A percentile compares a stretch with the other conserved stretches of the same genome.
Evolutionary conservation across 1,140 invertebrate genomes (phyloP).

Genomic region (Solen grandis): DNA sequence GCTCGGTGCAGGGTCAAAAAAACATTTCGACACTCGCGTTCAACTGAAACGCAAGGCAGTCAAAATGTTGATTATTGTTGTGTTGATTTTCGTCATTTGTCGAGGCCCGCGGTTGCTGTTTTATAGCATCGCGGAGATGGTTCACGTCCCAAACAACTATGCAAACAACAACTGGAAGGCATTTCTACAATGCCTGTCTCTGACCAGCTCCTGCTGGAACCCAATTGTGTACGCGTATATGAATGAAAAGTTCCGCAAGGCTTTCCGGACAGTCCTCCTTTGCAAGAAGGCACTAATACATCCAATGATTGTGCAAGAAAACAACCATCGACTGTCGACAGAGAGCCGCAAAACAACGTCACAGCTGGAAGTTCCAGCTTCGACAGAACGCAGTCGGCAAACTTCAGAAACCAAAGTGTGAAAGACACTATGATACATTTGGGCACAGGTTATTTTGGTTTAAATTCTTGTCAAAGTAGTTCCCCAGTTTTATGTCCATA

Average conservation of each 20-base stretch:
- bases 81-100: constrained; percentile 70
- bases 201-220: constrained; percentile 90
- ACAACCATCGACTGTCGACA: constrained; percentile 12
- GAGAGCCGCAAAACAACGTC: constrained; percentile 49
- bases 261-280: constrained; percentile 53
- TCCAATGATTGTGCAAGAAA: constrained; percentile 37
- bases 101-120: constrained; percentile 69
- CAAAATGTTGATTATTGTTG: constrained; percentile 74
- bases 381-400: constrained; percentile 3
- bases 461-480: too few species aligned
- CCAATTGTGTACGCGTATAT: constrained; percentile 93
- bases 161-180: constrained; percentile 23
- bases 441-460: too few species aligned
- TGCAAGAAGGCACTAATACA: constrained; percentile 58
- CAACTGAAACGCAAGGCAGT: constrained; percentile 67
- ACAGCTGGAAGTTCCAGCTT: constrained; percentile 19
- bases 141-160: constrained; percentile 40
- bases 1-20: constrained; percentile 31
- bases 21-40: constrained; percentile 39
- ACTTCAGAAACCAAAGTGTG: constrained; percentile 47
- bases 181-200: constrained; percentile 82
- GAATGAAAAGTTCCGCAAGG: constrained; percentile 89
- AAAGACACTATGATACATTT: background rate
- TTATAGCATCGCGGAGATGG: constrained; percentile 55
- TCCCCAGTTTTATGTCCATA: too few species aligned